A percentile compares a stretch with the other conserved stretches of the same genome.
Conservation (phyloP, 2,888 invertebrate genomes). For the Apodemia zela region DNA sequence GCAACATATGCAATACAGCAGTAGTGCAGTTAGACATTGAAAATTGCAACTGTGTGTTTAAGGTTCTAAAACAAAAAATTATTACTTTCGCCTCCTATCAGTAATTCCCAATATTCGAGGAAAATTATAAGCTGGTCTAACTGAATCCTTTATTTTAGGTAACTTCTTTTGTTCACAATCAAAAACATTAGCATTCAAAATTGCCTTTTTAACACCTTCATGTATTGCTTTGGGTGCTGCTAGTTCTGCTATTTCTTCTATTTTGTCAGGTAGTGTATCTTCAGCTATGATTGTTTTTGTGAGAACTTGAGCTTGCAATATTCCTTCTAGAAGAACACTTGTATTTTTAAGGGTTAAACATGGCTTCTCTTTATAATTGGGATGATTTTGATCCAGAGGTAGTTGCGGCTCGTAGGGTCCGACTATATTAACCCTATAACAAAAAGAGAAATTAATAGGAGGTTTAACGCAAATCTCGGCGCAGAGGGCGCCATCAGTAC, state of each 20-base stretch:
- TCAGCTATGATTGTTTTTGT: slow-evolving; percentile 87
- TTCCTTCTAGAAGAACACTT: slow-evolving; percentile 85
- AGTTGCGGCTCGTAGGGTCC: slow-evolving; percentile 61
- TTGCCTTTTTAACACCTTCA: slow-evolving; percentile 82
- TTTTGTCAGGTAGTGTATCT: slow-evolving; percentile 80
- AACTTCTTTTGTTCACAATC: slow-evolving; percentile 90
- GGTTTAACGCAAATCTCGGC: too few species aligned
- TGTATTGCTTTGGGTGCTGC: slow-evolving; percentile 76
- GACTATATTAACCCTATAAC: slow-evolving; percentile 61
- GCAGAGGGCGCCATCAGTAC: too few species aligned
- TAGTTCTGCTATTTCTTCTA: slow-evolving; percentile 73
- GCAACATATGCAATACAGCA: too few species aligned
- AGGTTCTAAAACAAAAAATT: neutral
- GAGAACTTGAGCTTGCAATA: slow-evolving; percentile 89
- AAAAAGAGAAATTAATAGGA: slow-evolving; percentile 24
- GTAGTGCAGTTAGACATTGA: too few species aligned
- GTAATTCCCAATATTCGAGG: slow-evolving; percentile 88
- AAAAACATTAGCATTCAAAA: slow-evolving; percentile 83
- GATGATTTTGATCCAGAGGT: slow-evolving; percentile 80
- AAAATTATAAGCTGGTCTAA: slow-evolving; percentile 85
- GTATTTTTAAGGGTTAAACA: slow-evolving; percentile 81
- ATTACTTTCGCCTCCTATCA: slow-evolving; percentile 84
- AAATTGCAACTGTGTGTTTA: neutral
- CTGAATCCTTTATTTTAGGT: slow-evolving; percentile 85
- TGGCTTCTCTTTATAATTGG: slow-evolving; percentile 82